Percentiles rank a stretch among this genome's conserved stretches.
Conservation (phyloP, 2,113 vertebrate genomes). For the Scomber colias region DNA sequence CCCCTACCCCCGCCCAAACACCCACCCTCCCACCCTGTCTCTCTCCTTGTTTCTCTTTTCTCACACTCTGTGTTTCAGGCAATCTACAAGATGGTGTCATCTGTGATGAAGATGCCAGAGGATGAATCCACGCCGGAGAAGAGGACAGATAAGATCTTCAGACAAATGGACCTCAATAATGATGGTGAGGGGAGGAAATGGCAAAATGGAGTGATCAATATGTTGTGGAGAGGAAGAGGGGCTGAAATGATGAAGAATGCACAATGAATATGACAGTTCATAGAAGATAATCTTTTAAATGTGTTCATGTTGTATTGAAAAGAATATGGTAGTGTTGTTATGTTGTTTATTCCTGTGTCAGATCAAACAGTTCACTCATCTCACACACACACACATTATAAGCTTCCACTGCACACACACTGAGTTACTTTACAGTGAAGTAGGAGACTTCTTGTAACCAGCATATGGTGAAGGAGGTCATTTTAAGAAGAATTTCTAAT, state of each 20-base stretch:
- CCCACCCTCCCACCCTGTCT: slow-evolving; percentile 28
- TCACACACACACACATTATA: too few relatives aligned
- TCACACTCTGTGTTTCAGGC: slow-evolving; percentile 84
- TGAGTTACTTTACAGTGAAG: too few relatives aligned
- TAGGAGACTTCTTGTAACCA: too few relatives aligned
- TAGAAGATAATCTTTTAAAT: slow-evolving; percentile 44
- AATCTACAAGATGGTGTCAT: slow-evolving; percentile 99
- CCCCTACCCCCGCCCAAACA: slow-evolving; percentile 5
- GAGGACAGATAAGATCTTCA: slow-evolving; percentile 99
- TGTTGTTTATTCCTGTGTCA: too few relatives aligned
- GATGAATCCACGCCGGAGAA: slow-evolving; percentile 99
- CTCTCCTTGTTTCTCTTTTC: slow-evolving; percentile 2
- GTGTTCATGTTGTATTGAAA: slow-evolving; percentile 12
- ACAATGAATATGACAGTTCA: background rate
- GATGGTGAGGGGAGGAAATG: slow-evolving; percentile 89
- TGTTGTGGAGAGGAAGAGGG: background rate
- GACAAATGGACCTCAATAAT: slow-evolving; percentile 99
- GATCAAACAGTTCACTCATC: background rate
- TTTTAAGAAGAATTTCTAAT: too few relatives aligned
- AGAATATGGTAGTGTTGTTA: background rate
- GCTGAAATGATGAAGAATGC: background rate
- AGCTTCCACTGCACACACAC: too few relatives aligned
- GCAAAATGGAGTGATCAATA: slow-evolving; percentile 2
- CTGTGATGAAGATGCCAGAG: slow-evolving; percentile 99
- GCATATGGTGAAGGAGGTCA: too few relatives aligned